phyloP scores from a whole-genome alignment of 2,888 invertebrate genomes.

The Baronia brevicornis region DNA sequence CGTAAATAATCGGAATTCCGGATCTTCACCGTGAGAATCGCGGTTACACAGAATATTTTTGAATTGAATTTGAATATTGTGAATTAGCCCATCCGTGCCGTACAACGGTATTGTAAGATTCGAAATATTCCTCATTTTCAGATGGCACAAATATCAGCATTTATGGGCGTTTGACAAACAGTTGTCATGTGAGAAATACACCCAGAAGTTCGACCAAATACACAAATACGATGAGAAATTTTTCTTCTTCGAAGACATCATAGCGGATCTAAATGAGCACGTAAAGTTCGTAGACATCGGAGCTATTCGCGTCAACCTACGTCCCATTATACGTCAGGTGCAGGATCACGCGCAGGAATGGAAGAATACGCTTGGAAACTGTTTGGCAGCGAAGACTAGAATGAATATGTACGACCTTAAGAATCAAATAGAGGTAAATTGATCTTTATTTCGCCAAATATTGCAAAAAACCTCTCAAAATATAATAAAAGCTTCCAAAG shows the following conservation, averaged over 20 bases:
- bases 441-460: neutral
- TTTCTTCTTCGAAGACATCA: conserved; percentile 86
- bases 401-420: conserved; percentile 81
- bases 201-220: conserved; percentile 72
- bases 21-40: too few relatives aligned
- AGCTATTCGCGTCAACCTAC: conserved; percentile 84
- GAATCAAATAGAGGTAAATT: conserved; percentile 80
- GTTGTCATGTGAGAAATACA: conserved; percentile 85
- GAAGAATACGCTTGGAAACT: conserved; percentile 83
- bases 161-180: conserved; percentile 86
- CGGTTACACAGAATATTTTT: too few relatives aligned
- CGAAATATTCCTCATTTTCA: conserved; percentile 28
- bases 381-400: conserved; percentile 80
- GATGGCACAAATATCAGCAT: conserved; percentile 84
- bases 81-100: too few relatives aligned
- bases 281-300: conserved; percentile 78
- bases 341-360: conserved; percentile 86
- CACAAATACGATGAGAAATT: conserved; percentile 88
- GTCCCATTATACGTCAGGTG: conserved; percentile 78
- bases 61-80: too few relatives aligned
- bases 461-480: too few relatives aligned
- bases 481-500: too few relatives aligned
- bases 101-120: too few relatives aligned
- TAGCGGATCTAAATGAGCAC: conserved; percentile 78
- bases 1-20: too few relatives aligned